Base-by-base conservation (phyloP, 2,113 vertebrate species). In the Anhinga rufa region DNA sequence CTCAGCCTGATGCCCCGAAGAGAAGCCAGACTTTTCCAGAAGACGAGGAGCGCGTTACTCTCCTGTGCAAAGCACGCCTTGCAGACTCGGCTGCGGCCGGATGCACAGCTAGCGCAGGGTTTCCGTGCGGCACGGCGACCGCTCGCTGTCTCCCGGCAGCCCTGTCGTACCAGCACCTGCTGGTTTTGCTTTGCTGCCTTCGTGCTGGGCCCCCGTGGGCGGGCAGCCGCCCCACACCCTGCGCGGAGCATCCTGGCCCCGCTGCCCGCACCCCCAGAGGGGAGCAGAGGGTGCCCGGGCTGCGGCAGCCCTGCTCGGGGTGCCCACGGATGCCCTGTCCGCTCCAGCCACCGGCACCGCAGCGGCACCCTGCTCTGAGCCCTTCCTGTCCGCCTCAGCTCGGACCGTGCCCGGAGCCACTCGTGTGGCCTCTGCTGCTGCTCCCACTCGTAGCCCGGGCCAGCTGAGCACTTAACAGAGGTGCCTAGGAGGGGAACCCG, bases 201-300 rank as follows among this genome's bases (percentile, higher is more conserved):
- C 1, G 3, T 5, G 55, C 31, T 3, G 24, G 36, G 55, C 54
- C 10, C 54, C 5, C 2, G 36, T 2, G 4, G 55, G 42, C 13
- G 10, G 18, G 49, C 32, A 6, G 32, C 38, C 7, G 2, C 25
- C 25, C 61, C 7, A 2, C 14, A 14, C 31, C 68, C 69, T 17
- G 34, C 4, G 1, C 1, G 0, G 31, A 44, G 36, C 64, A 32
- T 4, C 55, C 38, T 42, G 9, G 3, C 72, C 55, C 62, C 46
- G 4, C 15, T 3, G 2, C 12, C 52, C 2, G 3, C 68, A 24
- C 8, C 16, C 21, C 34, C 36, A 5, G 28, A 21, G 71, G 8
- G 1, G 20, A 51, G 84, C 62, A 18, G 42, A 40, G 68, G 28
- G 60, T 65, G 40, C 51, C 29, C 48, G 10, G 58, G 54, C 42